These are phyloP conservation scores for Lepeophtheirus nordmannii DNA, from an alignment of 2,888 invertebrate genomes.

Conservation along the genomic window DNA sequence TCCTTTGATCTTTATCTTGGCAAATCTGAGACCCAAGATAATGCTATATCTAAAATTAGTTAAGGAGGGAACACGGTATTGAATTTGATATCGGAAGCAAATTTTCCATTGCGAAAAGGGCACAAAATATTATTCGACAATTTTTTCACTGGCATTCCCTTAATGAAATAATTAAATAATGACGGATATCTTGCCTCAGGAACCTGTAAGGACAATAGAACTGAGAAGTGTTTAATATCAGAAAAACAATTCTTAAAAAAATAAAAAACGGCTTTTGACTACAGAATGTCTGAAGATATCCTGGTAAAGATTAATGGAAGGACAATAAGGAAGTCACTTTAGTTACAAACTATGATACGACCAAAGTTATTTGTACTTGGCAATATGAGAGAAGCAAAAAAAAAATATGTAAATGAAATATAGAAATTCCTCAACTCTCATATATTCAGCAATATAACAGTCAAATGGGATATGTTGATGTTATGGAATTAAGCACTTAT, in stretches of 20 bases:
- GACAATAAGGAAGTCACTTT: conserved; percentile 1
- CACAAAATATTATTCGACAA: neutral
- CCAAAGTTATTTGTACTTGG: neutral
- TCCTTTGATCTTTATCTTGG: neutral
- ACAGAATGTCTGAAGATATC: neutral
- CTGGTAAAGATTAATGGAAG: neutral
- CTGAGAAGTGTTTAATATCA: neutral
- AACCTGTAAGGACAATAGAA: neutral
- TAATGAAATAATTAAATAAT: neutral
- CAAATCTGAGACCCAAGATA: neutral
- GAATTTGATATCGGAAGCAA: neutral
- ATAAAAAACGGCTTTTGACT: neutral
- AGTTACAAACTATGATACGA: neutral
- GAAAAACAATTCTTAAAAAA: neutral
- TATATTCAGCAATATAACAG: neutral
- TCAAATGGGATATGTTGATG: neutral
- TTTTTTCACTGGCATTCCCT: neutral
- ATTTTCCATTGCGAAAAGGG: neutral
- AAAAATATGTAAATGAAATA: too few relatives aligned
- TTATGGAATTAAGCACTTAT: neutral
- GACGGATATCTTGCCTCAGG: neutral
- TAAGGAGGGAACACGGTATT: neutral
- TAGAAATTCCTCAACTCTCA: neutral
- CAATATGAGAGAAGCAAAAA: neutral
- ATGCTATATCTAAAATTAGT: neutral